Percentiles rank a stretch among this genome's conserved stretches.
phyloP scores from a whole-genome alignment of 2,888 invertebrate species.

The Mamestra brassicae region DNA sequence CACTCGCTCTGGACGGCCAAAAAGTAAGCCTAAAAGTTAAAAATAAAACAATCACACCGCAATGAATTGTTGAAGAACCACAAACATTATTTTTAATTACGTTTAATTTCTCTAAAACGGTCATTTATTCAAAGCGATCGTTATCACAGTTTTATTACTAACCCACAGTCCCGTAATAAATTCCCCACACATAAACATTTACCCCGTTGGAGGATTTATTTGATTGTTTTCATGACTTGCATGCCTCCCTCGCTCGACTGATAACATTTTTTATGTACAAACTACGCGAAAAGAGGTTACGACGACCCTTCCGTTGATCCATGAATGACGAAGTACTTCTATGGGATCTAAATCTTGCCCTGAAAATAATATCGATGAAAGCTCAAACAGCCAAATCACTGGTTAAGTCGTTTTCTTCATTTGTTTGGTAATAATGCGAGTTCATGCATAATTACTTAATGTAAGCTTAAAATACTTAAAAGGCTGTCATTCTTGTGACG shows the following conservation, averaged over 20 bases:
- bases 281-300: constrained; percentile 57
- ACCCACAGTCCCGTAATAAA: constrained; percentile 61
- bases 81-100: constrained; percentile 48
- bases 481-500: constrained; percentile 61
- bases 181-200: constrained; percentile 61
- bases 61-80: constrained; percentile 27
- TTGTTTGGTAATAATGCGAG: constrained; percentile 27
- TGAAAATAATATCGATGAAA: constrained; percentile 38
- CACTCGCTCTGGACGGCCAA: too few relatives aligned
- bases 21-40: not conserved
- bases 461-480: constrained; percentile 51
- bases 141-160: constrained; percentile 66
- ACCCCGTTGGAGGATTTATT: constrained; percentile 65
- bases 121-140: constrained; percentile 58
- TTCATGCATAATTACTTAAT: constrained; percentile 43
- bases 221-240: constrained; percentile 76
- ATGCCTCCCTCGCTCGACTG: constrained; percentile 55
- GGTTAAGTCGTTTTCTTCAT: constrained; percentile 10
- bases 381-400: constrained; percentile 26
- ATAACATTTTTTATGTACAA: constrained; percentile 59
- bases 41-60: constrained; percentile 22
- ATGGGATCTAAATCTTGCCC: constrained; percentile 26
- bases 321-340: constrained; percentile 62
- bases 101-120: constrained; percentile 50
- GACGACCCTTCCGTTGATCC: constrained; percentile 50